Percentiles rank a stretch among this genome's conserved stretches.
Conservation (phyloP, 2,888 invertebrate genomes). For the Pachydiplax longipennis region DNA sequence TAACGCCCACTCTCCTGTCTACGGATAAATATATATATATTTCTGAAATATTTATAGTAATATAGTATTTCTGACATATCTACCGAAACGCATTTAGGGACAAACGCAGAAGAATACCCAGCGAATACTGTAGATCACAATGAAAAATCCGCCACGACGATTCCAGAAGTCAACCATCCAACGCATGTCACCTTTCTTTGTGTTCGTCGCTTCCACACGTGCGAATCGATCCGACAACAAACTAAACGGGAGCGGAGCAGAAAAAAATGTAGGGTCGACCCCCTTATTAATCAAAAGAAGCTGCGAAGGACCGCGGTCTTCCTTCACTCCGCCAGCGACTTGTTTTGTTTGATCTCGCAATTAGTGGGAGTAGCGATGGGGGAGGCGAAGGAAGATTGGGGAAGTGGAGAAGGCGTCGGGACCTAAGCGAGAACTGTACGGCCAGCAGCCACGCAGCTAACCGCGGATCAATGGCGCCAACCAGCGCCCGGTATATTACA, state of each 20-base stretch:
- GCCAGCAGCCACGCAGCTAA: background rate
- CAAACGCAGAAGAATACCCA: no score
- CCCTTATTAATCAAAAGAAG: background rate
- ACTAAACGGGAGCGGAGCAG: background rate
- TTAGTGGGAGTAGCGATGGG: background rate
- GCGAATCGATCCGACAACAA: background rate
- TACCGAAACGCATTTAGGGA: no score
- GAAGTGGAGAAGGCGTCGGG: background rate
- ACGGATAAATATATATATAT: no score
- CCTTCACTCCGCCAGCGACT: background rate
- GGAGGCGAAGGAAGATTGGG: background rate
- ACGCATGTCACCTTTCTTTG: background rate
- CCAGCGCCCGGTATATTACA: background rate
- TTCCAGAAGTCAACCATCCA: no score
- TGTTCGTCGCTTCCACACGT: background rate
- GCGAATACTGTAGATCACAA: no score
- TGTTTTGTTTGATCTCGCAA: background rate
- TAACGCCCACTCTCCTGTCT: no score
- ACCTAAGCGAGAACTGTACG: background rate
- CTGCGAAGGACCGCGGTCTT: background rate
- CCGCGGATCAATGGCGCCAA: background rate
- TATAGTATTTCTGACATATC: no score
- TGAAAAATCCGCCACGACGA: no score
- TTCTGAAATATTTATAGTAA: no score
- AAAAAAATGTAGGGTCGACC: background rate